Base-by-base conservation (phyloP, 2,113 vertebrate genomes). In the Tapirus terrestris region DNA sequence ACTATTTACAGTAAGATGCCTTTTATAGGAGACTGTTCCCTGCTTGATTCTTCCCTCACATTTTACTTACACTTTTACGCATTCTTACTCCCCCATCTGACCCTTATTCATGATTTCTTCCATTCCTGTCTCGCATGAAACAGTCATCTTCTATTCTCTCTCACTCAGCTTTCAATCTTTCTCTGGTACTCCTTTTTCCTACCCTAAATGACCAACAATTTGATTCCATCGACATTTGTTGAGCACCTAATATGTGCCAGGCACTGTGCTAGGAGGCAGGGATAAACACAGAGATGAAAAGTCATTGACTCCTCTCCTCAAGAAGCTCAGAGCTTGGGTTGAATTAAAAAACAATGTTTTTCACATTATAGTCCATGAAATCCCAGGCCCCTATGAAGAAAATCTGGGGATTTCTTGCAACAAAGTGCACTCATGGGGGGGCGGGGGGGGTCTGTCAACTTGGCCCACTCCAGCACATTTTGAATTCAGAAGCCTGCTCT, bases 1-100 rank as follows among this genome's bases (percentile, higher is more conserved):
- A 97, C 90, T 98, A 98, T 98, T 97, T 98, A 98, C 98, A 98
- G 89, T 97, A 92, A 94, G 96, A 98, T 80, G 91, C 33, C 80
- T 81, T 97, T 97, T 82, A 75, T 21, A 94, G 70, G 95, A 97
- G 18, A 85, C 93, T 48, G n/a, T 4, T 51, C 96, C 98, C 79
- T 96, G 85, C 83, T 97, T 75, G 23, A 4, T 82, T 65, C 33
- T 63, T 61, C 60, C 56, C 68, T 91, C 85, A 56, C 51, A 63
- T 83, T 81, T 72, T 20, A 27, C 53, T 60, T 68, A 5, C 21
- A 20, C 25, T 10, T 43, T 1, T 17, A 70, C 60, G 61, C 11
- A 43, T 18, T 68, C 48, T 82, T 33, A 48, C 14, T 70, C 18
- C 63, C 13, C 51, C 1, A 0, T 33, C 39, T 67, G 12, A 61